Base-by-base conservation (phyloP, 64 coral and sea anemone genomes). In the Catalaphyllia jardinei region DNA sequence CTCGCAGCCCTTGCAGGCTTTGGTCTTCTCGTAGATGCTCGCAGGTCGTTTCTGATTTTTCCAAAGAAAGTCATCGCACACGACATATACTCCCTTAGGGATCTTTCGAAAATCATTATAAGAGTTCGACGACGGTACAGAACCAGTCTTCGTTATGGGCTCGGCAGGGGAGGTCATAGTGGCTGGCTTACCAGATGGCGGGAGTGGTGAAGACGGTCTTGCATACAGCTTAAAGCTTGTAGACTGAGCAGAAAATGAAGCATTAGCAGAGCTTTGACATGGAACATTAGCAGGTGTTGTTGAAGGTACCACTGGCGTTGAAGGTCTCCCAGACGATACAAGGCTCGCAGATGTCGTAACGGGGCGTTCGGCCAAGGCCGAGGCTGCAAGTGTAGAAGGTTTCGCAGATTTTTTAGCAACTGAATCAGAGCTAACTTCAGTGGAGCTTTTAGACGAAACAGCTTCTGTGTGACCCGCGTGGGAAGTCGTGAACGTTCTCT, bases 1-100 rank as follows among this genome's bases (percentile, higher is more conserved):
- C 38, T 85, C 63, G 39, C 81, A 85, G 35, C 39, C 63, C 69
- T 85, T 85, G 13, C 81, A 85, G 4, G 81, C 35, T 54, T 85
- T 85, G 24, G 12, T 28, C 38, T 51, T 71, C 16, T 71, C 62
- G 28, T 46, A 49, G 5, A 85, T 50, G 6, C 81, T 85, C 13
- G 81, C 62, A 25, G 63, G 19, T 71, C 62, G 62, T 20, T 28
- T 69, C 27, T 22, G 30, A n/a, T 85, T 85, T n/a, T 85, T 29
- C 9, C 42, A 20, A 35, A 85, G 62, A 64, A 85, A 85, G 63
- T 85, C 20, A 14, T 85, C 60, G 13, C 81, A 85, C 22, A 71
- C 81, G 11, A 85, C 81, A 50, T 28, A 69, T 6, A 85, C 81
- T 51, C 31, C 62, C 8, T 27, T 0, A 16, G 81, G 81, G 8